Base-by-base conservation (phyloP, 2,113 vertebrate species). In the Pollachius pollachius region DNA sequence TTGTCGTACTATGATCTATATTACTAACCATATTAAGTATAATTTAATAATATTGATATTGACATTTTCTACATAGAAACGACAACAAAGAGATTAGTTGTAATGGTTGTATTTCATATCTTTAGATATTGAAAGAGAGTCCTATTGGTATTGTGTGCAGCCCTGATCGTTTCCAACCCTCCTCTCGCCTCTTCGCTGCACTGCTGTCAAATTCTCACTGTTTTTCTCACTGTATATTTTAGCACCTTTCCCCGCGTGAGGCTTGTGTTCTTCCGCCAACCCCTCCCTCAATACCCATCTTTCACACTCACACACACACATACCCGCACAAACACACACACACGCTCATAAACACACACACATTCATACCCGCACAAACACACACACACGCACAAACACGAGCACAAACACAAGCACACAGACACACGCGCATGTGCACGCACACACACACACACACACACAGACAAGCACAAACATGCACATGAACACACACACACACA, bases 201-300 rank as follows among this genome's bases (percentile, higher is more conserved):
- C 80, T 81, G 81, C 84, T 82, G 80, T 87, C 90, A 89, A 80
- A 85, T 87, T 85, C 64, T 78, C 84, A 80, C 76, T 71, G 83
- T 82, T 85, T 84, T 87, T 91, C 88, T 82, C 90, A 19, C 87
- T 92, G 90, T 90, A 90, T 92, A 90, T 90, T 90, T 92, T 91
- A 91, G 79, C 90, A 86, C 90, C 82, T 85, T 78, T 89, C 76
- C 76, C 81, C 63, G 78, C 59, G 78, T 84, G 81, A 79, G 77
- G 72, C 78, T 69, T 66, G 74, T 77, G 70, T 75, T 84, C 71
- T 75, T 79, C 77, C 16, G 48, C 73, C 67, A 62, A 71, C 75
- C 73, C 8, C 80, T 67, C 23, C 21, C 54, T 1, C 60, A n/a
- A 27, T 13, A 34, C 48, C 54, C 37, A 54, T 52, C 48, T n/a